A percentile compares a stretch with the other conserved stretches of the same genome.
Conservation (phyloP, 2,888 invertebrate species). For the Tanypteryx hageni region DNA sequence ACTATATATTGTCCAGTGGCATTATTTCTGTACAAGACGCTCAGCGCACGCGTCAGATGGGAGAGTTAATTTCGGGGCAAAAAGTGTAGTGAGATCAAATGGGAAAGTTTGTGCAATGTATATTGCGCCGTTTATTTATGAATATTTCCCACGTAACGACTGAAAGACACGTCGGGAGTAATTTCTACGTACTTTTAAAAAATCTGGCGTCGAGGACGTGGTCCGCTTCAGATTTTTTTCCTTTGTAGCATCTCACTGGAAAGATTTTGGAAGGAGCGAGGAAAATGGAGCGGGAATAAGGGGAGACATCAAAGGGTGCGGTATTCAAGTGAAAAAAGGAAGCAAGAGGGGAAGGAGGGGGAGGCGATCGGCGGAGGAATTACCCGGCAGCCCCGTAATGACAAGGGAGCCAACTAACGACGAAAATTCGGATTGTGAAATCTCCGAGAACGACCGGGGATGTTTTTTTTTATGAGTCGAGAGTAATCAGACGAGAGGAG, state of each 20-base stretch:
- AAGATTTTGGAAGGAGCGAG: not conserved
- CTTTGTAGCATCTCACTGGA: not conserved
- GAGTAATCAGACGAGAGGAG: not conserved
- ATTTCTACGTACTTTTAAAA: too few species aligned
- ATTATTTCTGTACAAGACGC: too few species aligned
- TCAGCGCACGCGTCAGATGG: too few species aligned
- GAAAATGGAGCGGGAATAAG: not conserved
- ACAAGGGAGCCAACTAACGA: constrained; percentile 45
- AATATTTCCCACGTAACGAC: too few species aligned
- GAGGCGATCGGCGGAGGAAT: constrained; percentile 18
- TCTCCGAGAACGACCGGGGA: not conserved
- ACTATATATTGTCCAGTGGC: too few species aligned
- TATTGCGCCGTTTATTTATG: too few species aligned
- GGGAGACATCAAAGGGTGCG: constrained; percentile 22
- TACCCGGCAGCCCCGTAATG: not conserved
- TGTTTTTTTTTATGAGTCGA: constrained; percentile 23
- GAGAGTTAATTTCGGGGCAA: too few species aligned
- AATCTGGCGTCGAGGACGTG: too few species aligned
- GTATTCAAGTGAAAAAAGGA: constrained; percentile 36
- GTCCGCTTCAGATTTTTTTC: too few species aligned
- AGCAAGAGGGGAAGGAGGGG: not conserved
- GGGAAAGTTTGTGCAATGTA: too few species aligned
- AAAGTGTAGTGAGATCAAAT: too few species aligned
- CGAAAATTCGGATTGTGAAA: constrained; percentile 19
- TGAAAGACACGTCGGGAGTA: too few species aligned